Base-by-base conservation (phyloP, 2,888 invertebrate species). In the Tuta absoluta region DNA sequence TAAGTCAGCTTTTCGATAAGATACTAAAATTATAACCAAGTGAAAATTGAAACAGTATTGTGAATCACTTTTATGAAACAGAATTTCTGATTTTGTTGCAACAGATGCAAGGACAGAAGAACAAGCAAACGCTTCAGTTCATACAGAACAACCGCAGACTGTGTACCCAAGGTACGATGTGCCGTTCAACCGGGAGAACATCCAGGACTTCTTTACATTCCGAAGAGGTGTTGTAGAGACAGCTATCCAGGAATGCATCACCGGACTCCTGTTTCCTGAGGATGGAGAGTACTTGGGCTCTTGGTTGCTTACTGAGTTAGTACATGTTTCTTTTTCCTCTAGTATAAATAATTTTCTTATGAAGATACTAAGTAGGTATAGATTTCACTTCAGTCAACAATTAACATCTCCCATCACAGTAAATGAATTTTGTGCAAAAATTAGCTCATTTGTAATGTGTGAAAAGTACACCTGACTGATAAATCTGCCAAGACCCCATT, bases 281-380 rank as follows among this genome's bases (percentile, higher is more conserved):
- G 96, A 96, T 84, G 96, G 96, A 33, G 93, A 94, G 69, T 86
- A 96, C 62, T 80, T 95, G 65, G 96, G 95, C 48, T 94, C 94
- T 49, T 97, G 96, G 95, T 89, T 97, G 64, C 86, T 97, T 38
- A 96, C 96, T 33, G 96, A 96, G 96, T 97, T 91, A 86, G 94
- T 91, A 56, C n/a, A n/a, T n/a, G n/a, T n/a, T n/a, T n/a, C n/a
- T n/a, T n/a, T n/a, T n/a, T n/a, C n/a, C n/a, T n/a, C n/a, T n/a
- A n/a, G n/a, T n/a, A n/a, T n/a, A n/a, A n/a, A n/a, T n/a, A n/a
- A n/a, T n/a, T n/a, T n/a, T n/a, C n/a, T n/a, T n/a, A n/a, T n/a
- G n/a, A n/a, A n/a, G n/a, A n/a, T n/a, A n/a, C n/a, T n/a, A n/a
- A n/a, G n/a, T n/a, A n/a, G n/a, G n/a, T n/a, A n/a, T n/a, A n/a